Evolutionary conservation across 2,888 invertebrate genomes (phyloP), one percentile per base, ranked within the genome.

Genomic region (Hypolimnas misippus): DNA sequence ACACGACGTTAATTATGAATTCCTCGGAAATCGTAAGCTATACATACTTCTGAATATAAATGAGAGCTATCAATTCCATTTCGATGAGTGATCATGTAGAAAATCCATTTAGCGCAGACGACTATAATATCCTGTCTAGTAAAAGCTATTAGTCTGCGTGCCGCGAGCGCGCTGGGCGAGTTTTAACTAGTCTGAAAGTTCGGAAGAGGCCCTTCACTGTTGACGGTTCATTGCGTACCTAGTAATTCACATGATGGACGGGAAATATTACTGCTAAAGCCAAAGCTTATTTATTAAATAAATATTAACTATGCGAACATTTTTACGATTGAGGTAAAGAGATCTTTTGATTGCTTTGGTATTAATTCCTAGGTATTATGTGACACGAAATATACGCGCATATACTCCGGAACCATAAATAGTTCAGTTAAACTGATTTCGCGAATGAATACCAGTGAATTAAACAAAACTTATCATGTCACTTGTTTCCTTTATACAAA

Each of bases 121-220:
- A 31, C 57, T 46, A 29, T 53, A 63, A 57, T 63, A 50, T 53
- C 53, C 57, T 57, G 62, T 53, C 53, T 53, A 52, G 17, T 29
- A 57, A 46, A 49, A 52, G 57, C 57, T 49, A 62, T 49, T 57
- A 44, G 57, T 51, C 51, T 17, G 44, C 33, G 19, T 16, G 50
- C 25, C 31, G 21, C 35, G 12, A 42, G 51, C 16, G 14, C 42
- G 16, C 46, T 31, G 8, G 46, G 33, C 57, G 49, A 50, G 50
- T 50, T 50, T 57, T 38, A 57, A 57, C 50, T 38, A 33, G 16
- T 33, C 31, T 35, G 35, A 21, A 49, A 50, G 25, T 38, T 50
- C 17, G 10, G 16, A 29, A 57, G 38, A 50, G 16, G 35, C 25
- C 38, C 44, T 25, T 21, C 35, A 14, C 25, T n/a, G 49, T 29